Evolutionary conservation across 1,140 invertebrate species (phyloP), one percentile per base, ranked within the genome.

Genomic region (Bilobella aurantiaca): DNA sequence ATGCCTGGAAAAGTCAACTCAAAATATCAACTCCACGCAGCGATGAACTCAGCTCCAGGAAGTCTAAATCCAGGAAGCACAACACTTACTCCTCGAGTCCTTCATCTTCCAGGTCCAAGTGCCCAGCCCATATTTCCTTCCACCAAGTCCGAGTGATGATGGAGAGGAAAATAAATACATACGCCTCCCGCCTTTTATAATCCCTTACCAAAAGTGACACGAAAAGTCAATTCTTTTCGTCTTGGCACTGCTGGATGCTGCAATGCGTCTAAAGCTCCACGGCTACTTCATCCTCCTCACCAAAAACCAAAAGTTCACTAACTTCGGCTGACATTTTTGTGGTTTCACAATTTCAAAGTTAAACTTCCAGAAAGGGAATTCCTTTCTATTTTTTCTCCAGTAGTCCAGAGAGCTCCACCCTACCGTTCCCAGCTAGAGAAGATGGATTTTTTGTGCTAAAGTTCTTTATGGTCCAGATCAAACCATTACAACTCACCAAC

Each of bases 181-280:
- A 53, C 14, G 3, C 14, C 49, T 14, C 5, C 49, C 49, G 12
- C 21, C 49, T 60, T 62, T 66, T 62, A 63, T 67, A 67, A 67
- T 67, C 65, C 65, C 56, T 63, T 57, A 58, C 60, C 32, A 53
- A 8, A 42, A 37, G 59, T 34, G 62, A 67, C 65, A 67, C 46
- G 65, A 63, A 67, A 67, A 67, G 31, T 62, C 65, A 67, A 67
- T 67, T 67, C n/a, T n/a, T 67, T 67, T 67, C 31, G n/a, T 58
- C 32, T 8, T 18, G 2, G 46, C 47, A 28, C 25, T 53, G 37
- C 29, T 18, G 34, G 34, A 42, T 8, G n/a, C n/a, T n/a, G n/a
- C n/a, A n/a, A n/a, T n/a, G n/a, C n/a, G n/a, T n/a, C n/a, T n/a
- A n/a, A n/a, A n/a, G n/a, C n/a, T n/a, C n/a, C n/a, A n/a, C n/a